Percentiles rank a stretch among this genome's conserved stretches.
Conservation (phyloP, 1,140 invertebrate genomes). For the Cotesia chilonis region DNA sequence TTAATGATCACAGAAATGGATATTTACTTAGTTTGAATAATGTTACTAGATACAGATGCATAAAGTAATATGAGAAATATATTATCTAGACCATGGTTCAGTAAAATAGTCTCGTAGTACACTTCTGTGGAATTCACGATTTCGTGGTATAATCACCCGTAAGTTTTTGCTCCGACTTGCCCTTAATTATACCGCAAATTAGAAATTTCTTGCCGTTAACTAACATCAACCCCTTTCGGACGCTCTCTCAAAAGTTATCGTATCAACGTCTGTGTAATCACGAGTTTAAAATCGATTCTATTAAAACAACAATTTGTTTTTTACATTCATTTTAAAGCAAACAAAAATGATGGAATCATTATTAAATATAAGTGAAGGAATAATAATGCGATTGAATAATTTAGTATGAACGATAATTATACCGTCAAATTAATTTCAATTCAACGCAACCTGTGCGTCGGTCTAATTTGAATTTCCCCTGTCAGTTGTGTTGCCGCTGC, state of each 20-base stretch:
- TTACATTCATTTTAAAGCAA: background rate
- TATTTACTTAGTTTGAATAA: too few species aligned
- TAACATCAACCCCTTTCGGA: slow-evolving; percentile 18
- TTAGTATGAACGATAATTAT: slow-evolving; percentile 57
- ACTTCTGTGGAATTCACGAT: slow-evolving; percentile 30
- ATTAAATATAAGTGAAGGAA: background rate
- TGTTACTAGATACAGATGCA: too few species aligned
- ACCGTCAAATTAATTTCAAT: slow-evolving; percentile 64
- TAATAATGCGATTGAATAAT: background rate
- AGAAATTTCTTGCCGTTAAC: slow-evolving; percentile 43
- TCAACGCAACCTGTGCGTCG: slow-evolving; percentile 63
- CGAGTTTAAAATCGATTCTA: too few species aligned
- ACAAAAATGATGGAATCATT: background rate
- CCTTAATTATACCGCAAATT: slow-evolving; percentile 47
- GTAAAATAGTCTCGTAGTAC: background rate
- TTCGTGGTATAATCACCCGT: slow-evolving; percentile 31
- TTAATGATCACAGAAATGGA: too few species aligned
- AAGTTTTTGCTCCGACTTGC: slow-evolving; percentile 36
- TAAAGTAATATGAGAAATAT: too few species aligned
- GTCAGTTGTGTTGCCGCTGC: slow-evolving; percentile 38
- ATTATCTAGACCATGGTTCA: background rate
- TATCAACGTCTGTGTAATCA: too few species aligned
- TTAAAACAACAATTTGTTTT: too few species aligned
- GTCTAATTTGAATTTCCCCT: slow-evolving; percentile 63
- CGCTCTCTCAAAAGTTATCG: too few species aligned